A percentile compares a stretch with the other conserved stretches of the same genome.
Evolutionary conservation across 2,888 invertebrate genomes (phyloP).

Genomic region (Neoscelio sp.): DNA sequence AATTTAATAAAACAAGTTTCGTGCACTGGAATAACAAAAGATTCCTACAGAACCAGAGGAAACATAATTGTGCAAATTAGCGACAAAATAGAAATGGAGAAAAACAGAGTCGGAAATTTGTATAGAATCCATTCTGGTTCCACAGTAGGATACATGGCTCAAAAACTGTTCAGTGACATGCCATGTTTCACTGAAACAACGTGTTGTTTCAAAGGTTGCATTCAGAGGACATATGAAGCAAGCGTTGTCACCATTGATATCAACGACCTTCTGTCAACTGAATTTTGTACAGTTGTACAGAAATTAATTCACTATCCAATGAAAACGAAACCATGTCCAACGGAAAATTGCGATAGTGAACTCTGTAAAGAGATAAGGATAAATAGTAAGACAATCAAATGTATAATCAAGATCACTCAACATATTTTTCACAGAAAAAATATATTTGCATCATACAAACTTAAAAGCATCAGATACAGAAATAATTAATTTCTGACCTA

Average conservation of each 20-base stretch:
- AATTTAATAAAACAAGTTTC: conserved; percentile 1
- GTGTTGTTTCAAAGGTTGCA: not conserved
- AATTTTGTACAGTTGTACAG: not conserved
- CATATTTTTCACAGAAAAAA: no score
- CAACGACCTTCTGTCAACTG: not conserved
- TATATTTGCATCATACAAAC: no score
- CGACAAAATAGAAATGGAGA: no score
- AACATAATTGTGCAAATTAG: not conserved
- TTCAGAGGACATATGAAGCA: not conserved
- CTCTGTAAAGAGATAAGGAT: no score
- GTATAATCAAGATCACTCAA: no score
- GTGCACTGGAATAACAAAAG: not conserved
- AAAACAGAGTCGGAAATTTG: no score
- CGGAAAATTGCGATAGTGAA: not conserved
- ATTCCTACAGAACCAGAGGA: not conserved
- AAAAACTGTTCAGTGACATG: not conserved
- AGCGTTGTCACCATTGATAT: not conserved
- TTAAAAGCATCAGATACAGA: no score
- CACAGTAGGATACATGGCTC: no score
- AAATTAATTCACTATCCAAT: not conserved
- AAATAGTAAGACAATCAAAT: no score
- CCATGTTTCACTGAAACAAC: not conserved
- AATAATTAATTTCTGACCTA: no score
- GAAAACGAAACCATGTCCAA: not conserved
- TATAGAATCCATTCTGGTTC: not conserved